Evolutionary conservation across 2,113 vertebrate genomes (phyloP).

Genomic region (Camarhynchus parvulus): DNA sequence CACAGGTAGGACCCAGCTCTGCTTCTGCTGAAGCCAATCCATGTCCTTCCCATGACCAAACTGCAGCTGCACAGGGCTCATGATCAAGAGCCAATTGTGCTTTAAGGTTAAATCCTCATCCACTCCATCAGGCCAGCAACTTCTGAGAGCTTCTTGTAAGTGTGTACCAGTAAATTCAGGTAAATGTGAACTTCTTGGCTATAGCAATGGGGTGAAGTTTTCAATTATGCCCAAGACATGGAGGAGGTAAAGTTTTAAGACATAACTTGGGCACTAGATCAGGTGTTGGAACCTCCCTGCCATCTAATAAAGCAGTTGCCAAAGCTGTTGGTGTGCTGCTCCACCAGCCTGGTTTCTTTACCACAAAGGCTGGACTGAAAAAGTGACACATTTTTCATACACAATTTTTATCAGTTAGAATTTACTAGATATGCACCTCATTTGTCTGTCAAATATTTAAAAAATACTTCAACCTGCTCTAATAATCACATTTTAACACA

Average conservation of each 20-base stretch:
- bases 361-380: slow-evolving; percentile 39
- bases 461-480: slow-evolving; percentile 61
- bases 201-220: slow-evolving; percentile 3
- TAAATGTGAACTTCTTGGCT: not conserved
- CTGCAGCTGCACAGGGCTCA: not conserved
- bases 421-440: slow-evolving; percentile 37
- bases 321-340: slow-evolving; percentile 48
- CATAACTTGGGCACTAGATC: not conserved
- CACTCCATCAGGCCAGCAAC: not conserved
- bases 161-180: not conserved
- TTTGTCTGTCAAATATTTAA: slow-evolving; percentile 35
- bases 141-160: slow-evolving; percentile 7
- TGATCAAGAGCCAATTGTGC: not conserved
- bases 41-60: not conserved
- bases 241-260: slow-evolving; percentile 19
- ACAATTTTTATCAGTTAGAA: slow-evolving; percentile 27
- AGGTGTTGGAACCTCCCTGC: not conserved
- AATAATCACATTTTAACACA: slow-evolving; percentile 53
- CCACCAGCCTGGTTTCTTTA: slow-evolving; percentile 46
- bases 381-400: slow-evolving; percentile 30
- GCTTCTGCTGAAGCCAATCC: not conserved
- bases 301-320: slow-evolving; percentile 22
- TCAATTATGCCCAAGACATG: not conserved
- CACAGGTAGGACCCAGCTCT: not conserved
- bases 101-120: slow-evolving; percentile 26